These are phyloP conservation scores for Tillus elongatus DNA, from an alignment of 2,888 invertebrate genomes.

Conservation along the genomic window DNA sequence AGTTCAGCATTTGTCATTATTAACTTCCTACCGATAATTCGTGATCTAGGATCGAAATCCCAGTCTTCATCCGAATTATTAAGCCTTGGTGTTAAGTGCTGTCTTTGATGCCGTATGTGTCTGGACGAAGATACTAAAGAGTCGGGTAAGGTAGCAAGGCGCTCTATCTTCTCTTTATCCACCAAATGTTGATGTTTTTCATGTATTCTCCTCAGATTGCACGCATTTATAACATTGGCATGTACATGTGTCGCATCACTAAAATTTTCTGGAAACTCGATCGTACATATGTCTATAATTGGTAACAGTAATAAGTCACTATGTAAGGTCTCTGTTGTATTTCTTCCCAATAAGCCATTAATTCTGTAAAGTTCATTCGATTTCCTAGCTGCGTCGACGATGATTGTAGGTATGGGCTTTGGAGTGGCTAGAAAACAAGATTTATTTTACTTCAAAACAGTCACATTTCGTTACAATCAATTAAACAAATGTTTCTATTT, in stretches of 20 bases:
- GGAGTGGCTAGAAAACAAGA: too few relatives aligned
- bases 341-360: conserved; percentile 32
- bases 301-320: conserved; percentile 36
- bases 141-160: conserved; percentile 26
- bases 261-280: conserved; percentile 36
- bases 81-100: too few relatives aligned
- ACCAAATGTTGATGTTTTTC: conserved; percentile 26
- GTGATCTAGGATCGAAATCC: too few relatives aligned
- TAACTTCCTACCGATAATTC: too few relatives aligned
- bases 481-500: too few relatives aligned
- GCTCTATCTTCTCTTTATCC: conserved; percentile 29
- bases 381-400: conserved; percentile 35
- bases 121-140: conserved; percentile 18
- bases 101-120: conserved; percentile 35
- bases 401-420: conserved; percentile 40
- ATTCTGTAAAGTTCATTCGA: conserved; percentile 31
- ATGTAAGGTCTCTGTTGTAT: conserved; percentile 33
- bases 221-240: conserved; percentile 28
- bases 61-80: too few relatives aligned
- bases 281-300: conserved; percentile 40
- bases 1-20: too few relatives aligned
- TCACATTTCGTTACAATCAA: too few relatives aligned
- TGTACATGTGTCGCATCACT: conserved; percentile 9
- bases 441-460: too few relatives aligned
- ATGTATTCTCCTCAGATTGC: conserved; percentile 30